Evolutionary conservation across 2,888 invertebrate genomes (phyloP).

Genomic region (Ophioninae sp.): DNA sequence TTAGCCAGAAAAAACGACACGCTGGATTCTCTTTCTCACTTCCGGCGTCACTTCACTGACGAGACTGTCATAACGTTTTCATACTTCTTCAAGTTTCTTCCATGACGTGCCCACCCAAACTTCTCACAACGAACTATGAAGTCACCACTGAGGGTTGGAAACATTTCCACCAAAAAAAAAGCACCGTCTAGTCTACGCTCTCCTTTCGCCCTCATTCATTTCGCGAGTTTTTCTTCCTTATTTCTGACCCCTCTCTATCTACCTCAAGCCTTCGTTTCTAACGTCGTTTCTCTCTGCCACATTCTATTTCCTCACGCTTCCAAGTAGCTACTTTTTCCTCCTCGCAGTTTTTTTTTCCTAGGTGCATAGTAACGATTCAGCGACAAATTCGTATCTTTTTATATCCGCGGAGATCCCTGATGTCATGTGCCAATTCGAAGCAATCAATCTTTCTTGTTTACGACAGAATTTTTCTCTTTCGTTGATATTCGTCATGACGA

Average conservation of each 20-base stretch:
- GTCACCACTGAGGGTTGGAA: neutral
- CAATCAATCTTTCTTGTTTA: neutral
- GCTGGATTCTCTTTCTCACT: neutral
- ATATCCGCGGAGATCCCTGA: neutral
- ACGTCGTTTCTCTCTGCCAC: constrained; percentile 16
- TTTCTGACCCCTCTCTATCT: neutral
- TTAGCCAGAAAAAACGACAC: constrained; percentile 5
- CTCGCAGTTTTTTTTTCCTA: neutral
- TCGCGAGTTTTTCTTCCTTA: constrained; percentile 2
- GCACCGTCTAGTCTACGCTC: constrained; percentile 14
- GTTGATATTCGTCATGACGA: neutral
- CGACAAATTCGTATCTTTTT: constrained; percentile 4
- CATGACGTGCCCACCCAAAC: neutral
- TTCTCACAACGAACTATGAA: neutral
- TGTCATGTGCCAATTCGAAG: neutral
- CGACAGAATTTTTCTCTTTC: neutral
- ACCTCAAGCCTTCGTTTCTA: neutral
- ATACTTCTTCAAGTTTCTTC: constrained; percentile 35
- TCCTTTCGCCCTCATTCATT: constrained; percentile 18
- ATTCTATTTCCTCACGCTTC: neutral
- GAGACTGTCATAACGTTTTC: constrained; percentile 43
- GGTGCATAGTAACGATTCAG: neutral
- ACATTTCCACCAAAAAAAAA: constrained; percentile 9
- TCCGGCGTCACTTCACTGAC: constrained; percentile 14
- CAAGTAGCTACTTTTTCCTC: neutral